Percentiles rank a stretch among this genome's conserved stretches.
Conservation (phyloP, 1,140 invertebrate genomes). For the honey bee (Apis mellifera) region DNA sequence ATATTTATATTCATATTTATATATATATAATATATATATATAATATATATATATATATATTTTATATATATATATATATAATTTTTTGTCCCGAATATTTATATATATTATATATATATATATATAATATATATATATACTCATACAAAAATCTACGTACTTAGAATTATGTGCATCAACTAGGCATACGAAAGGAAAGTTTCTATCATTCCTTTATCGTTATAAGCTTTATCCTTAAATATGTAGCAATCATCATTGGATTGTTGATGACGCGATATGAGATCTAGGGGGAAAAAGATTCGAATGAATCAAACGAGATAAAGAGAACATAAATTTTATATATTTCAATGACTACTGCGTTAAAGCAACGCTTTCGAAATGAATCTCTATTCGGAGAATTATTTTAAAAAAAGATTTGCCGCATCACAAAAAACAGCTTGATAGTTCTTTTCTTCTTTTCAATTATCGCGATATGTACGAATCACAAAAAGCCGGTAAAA, state of each 20-base stretch:
- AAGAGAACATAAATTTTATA: slow-evolving; percentile 12
- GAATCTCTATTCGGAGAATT: not conserved
- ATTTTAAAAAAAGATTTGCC: not conserved
- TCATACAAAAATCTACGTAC: slow-evolving; percentile 69
- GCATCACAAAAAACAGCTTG: not conserved
- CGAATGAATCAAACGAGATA: slow-evolving; percentile 20
- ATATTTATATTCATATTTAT: slow-evolving; percentile 45
- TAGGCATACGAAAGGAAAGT: slow-evolving; percentile 66
- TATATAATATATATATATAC: slow-evolving; percentile 26
- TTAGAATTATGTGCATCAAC: slow-evolving; percentile 71
- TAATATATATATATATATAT: slow-evolving; percentile 8
- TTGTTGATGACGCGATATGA: slow-evolving; percentile 33
- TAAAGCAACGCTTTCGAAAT: slow-evolving; percentile 26
- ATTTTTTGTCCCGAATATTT: slow-evolving; percentile 18
- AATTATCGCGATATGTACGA: slow-evolving; percentile 69
- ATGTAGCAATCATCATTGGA: not conserved
- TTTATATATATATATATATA: slow-evolving; percentile 43
- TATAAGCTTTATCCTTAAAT: slow-evolving; percentile 55
- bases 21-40: slow-evolving; percentile 45
- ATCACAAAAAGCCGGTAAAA: slow-evolving; percentile 69
- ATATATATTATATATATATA: slow-evolving; percentile 33
- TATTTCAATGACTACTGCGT: slow-evolving; percentile 2
- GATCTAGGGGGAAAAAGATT: slow-evolving; percentile 41
- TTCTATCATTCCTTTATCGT: slow-evolving; percentile 34
- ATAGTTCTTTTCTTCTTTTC: not conserved